A percentile compares a stretch with the other conserved stretches of the same genome.
Evolutionary conservation across 2,888 invertebrate species (phyloP).

Genomic region (Diplazon laetatorius): DNA sequence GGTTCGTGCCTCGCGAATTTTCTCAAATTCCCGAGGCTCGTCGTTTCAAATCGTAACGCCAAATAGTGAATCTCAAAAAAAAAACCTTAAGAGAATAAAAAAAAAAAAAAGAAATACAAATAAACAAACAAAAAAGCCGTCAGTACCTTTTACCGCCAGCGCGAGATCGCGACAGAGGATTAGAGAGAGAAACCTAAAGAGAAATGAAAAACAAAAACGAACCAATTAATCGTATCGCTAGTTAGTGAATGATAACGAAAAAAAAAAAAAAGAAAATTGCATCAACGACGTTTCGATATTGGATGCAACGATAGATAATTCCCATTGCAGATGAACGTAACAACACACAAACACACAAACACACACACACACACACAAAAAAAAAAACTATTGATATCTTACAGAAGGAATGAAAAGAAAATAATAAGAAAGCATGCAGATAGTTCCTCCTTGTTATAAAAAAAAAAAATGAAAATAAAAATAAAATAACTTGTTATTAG

Average conservation of each 20-base stretch:
- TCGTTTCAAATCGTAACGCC: conserved; percentile 48
- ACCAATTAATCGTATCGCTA: conserved; percentile 66
- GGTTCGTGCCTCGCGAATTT: conserved; percentile 28
- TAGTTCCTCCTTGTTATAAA: conserved; percentile 80
- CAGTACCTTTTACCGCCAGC: conserved; percentile 66
- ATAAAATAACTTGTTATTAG: conserved; percentile 77
- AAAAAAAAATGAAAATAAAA: conserved; percentile 62
- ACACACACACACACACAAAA: conserved; percentile 16
- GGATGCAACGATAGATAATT: conserved; percentile 59
- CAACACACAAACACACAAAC: conserved; percentile 18
- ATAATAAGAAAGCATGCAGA: conserved; percentile 74
- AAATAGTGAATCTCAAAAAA: conserved; percentile 44
- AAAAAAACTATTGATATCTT: conserved; percentile 46
- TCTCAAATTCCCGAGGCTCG: conserved; percentile 39
- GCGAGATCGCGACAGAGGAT: conserved; percentile 65
- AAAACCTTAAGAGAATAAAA: too few relatives aligned
- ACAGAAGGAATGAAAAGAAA: conserved; percentile 33
- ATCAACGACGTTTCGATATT: conserved; percentile 59
- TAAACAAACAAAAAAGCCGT: conserved; percentile 60
- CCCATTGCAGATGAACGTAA: conserved; percentile 58
- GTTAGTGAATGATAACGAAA: conserved; percentile 67
- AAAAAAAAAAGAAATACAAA: too few relatives aligned
- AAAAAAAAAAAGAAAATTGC: conserved; percentile 47
- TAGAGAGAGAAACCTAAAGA: conserved; percentile 44
- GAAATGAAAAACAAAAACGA: conserved; percentile 65